These are phyloP conservation scores for Dyspetes luteomarginatus DNA, from an alignment of 2,888 invertebrate genomes.

Conservation along the genomic window DNA sequence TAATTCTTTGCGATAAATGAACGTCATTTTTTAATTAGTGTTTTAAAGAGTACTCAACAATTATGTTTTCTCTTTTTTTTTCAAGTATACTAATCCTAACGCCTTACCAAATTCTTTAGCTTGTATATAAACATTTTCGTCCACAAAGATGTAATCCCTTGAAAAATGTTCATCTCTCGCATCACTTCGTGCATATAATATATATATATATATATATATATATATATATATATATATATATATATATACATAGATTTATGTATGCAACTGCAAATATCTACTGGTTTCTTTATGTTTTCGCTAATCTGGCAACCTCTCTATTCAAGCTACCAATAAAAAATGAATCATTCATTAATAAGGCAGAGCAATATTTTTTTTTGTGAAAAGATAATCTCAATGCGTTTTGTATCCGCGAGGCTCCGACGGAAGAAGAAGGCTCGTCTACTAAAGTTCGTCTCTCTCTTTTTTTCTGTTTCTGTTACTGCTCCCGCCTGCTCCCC, in stretches of 20 bases:
- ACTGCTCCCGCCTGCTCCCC: conserved; percentile 83
- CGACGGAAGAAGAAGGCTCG: conserved; percentile 76
- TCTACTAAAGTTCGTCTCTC: conserved; percentile 82
- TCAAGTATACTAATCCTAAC: neutral
- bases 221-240: conserved; percentile 10
- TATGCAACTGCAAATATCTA: conserved; percentile 26
- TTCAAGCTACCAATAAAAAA: conserved; percentile 12
- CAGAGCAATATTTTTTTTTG: conserved; percentile 1
- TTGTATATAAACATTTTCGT: conserved; percentile 67
- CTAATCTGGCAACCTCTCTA: conserved; percentile 40
- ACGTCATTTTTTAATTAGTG: neutral
- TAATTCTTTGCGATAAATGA: neutral
- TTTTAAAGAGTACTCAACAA: conserved; percentile 26
- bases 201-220: conserved; percentile 7
- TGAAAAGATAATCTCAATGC: conserved; percentile 16
- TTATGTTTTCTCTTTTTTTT: conserved; percentile 1
- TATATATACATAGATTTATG: conserved; percentile 18
- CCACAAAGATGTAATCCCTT: neutral
- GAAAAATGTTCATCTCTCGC: conserved; percentile 7
- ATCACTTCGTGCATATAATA: conserved; percentile 2
- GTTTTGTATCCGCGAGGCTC: conserved; percentile 63
- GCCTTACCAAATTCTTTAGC: conserved; percentile 62
- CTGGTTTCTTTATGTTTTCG: conserved; percentile 42
- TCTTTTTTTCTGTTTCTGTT: conserved; percentile 83
- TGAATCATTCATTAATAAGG: conserved; percentile 13